Evolutionary conservation across 2,113 vertebrate species (phyloP).

Genomic region (Notechis scutatus): DNA sequence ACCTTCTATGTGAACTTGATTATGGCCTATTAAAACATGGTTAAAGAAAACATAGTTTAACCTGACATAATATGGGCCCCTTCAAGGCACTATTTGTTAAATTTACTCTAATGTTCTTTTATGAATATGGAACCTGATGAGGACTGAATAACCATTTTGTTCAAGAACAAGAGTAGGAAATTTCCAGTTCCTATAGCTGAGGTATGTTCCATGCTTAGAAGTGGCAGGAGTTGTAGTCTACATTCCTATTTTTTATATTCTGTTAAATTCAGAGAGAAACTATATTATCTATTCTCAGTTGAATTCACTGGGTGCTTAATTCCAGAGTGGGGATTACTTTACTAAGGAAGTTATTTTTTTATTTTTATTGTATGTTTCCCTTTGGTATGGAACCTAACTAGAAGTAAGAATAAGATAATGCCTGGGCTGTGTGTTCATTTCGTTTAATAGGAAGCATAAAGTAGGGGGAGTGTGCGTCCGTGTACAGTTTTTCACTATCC

Average conservation of each 20-base stretch:
- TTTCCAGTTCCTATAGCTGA: not conserved
- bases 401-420: not conserved
- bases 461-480: not conserved
- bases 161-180: not conserved
- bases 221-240: not conserved
- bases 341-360: not conserved
- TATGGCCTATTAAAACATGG: not conserved
- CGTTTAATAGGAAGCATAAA: not conserved
- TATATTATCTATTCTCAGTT: not conserved
- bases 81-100: not conserved
- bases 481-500: not conserved
- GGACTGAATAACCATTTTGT: not conserved
- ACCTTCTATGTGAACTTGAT: not conserved
- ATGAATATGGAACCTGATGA: not conserved
- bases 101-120: not conserved
- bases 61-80: not conserved
- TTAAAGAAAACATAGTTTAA: not conserved
- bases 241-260: no score
- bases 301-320: not conserved
- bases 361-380: not conserved
- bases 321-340: not conserved
- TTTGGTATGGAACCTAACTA: not conserved
- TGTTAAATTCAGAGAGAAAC: no score
- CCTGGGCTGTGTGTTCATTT: not conserved
- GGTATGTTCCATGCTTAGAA: not conserved